Evolutionary conservation across 1,140 invertebrate species (phyloP).

Genomic region (Coelopa frigida): DNA sequence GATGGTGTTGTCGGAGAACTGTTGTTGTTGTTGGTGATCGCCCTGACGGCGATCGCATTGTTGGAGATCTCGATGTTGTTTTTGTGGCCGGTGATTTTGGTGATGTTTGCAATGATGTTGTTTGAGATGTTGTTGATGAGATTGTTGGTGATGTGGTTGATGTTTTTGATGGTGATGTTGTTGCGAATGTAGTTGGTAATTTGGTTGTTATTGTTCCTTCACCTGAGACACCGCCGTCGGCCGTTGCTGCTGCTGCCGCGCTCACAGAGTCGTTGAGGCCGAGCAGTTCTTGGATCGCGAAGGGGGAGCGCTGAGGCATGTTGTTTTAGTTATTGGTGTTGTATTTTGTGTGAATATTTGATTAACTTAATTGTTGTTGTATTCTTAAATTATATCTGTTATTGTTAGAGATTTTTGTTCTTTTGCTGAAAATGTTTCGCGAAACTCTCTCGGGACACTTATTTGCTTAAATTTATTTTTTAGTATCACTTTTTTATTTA

Average conservation of each 20-base stretch:
- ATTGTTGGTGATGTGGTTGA: conserved; percentile 8
- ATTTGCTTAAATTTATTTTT: too few relatives aligned
- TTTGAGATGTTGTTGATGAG: neutral
- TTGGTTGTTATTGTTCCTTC: conserved; percentile 10
- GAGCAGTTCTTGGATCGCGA: conserved; percentile 85
- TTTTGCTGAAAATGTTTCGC: too few relatives aligned
- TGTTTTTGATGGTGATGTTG: conserved; percentile 11
- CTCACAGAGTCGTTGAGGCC: conserved; percentile 55
- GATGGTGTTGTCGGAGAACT: conserved; percentile 54
- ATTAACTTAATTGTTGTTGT: too few relatives aligned
- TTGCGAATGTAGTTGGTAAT: conserved; percentile 1
- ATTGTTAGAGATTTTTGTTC: too few relatives aligned
- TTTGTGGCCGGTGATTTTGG: conserved; percentile 25
- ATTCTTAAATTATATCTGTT: too few relatives aligned
- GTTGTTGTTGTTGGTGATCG: conserved; percentile 24
- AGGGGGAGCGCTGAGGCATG: conserved; percentile 79
- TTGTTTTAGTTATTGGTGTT: too few relatives aligned
- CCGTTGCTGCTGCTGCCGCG: conserved; percentile 37
- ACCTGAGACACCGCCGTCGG: conserved; percentile 11
- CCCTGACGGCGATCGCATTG: neutral
- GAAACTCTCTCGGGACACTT: too few relatives aligned
- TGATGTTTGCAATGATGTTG: conserved; percentile 16
- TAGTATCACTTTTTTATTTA: neutral
- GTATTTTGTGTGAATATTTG: too few relatives aligned
- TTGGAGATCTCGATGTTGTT: conserved; percentile 9